phyloP scores from a whole-genome alignment of 2,888 invertebrate species.

The Unio delphinus region DNA sequence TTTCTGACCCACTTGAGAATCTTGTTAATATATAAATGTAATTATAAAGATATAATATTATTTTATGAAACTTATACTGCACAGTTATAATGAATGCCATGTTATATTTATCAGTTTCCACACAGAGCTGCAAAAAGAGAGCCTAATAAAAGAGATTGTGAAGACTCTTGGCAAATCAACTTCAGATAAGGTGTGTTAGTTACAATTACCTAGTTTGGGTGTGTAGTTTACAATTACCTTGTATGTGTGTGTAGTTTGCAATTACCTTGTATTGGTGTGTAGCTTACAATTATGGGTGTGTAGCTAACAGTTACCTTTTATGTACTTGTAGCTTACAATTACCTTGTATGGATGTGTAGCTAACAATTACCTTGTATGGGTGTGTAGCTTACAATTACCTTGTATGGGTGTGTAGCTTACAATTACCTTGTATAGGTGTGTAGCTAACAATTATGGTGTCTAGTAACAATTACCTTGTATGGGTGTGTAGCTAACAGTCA shows the following conservation, averaged over 20 bases:
- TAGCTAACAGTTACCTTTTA: not conserved
- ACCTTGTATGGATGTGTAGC: not conserved
- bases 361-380: not conserved
- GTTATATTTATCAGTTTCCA: constrained; percentile 19
- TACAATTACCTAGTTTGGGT: no score
- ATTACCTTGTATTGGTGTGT: not conserved
- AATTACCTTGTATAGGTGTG: constrained; percentile 20
- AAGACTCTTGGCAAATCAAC: constrained; percentile 23
- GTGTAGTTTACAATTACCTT: no score
- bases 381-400: no score
- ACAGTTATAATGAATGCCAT: not conserved
- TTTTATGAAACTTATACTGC: no score
- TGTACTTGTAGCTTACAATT: constrained; percentile 12
- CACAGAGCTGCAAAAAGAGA: constrained; percentile 33
- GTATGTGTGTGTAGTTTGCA: not conserved
- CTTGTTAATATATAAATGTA: no score
- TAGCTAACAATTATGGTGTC: not conserved
- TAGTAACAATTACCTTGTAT: no score
- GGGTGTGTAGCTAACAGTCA: no score
- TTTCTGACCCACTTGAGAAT: no score
- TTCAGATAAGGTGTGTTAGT: constrained; percentile 32
- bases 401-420: no score
- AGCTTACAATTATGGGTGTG: not conserved
- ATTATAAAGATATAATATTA: no score
- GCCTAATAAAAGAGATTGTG: constrained; percentile 32